Conservation (phyloP, 2,888 invertebrate genomes). For the Oeneis ivallda region DNA sequence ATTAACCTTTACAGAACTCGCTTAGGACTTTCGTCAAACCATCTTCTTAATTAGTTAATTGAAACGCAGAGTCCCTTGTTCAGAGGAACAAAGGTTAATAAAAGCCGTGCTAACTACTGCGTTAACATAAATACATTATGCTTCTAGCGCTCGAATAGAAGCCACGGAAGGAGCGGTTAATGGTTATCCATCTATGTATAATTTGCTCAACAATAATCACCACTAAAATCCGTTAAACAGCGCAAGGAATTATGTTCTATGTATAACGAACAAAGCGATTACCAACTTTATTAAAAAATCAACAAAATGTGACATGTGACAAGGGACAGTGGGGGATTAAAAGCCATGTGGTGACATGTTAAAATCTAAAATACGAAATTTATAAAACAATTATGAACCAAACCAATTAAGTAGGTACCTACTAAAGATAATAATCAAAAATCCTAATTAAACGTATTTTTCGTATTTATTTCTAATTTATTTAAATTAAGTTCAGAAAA, state of each 20-base stretch:
- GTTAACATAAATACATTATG: not conserved
- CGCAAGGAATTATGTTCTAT: not conserved
- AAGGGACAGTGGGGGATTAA: no score
- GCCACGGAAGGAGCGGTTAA: not conserved
- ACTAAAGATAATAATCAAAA: not conserved
- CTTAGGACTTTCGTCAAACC: not conserved
- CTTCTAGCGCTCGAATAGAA: not conserved
- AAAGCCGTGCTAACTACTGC: not conserved
- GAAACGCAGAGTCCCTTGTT: not conserved
- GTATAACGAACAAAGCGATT: no score
- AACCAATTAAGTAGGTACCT: no score
- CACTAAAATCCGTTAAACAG: not conserved
- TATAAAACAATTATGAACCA: no score
- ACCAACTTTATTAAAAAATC: no score
- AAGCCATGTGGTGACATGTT: no score
- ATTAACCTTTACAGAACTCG: not conserved
- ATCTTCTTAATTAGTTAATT: not conserved
- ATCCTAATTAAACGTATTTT: no score
- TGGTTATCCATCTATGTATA: no score
- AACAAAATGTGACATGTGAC: no score
- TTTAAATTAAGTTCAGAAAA: no score
- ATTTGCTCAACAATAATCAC: not conserved
- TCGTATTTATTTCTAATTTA: no score
- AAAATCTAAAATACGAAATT: no score
- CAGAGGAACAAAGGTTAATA: constrained; percentile 5